Evolutionary conservation across 2,888 invertebrate species (phyloP), one percentile per base, ranked within the genome.

Genomic region (Ectemnius continuus): DNA sequence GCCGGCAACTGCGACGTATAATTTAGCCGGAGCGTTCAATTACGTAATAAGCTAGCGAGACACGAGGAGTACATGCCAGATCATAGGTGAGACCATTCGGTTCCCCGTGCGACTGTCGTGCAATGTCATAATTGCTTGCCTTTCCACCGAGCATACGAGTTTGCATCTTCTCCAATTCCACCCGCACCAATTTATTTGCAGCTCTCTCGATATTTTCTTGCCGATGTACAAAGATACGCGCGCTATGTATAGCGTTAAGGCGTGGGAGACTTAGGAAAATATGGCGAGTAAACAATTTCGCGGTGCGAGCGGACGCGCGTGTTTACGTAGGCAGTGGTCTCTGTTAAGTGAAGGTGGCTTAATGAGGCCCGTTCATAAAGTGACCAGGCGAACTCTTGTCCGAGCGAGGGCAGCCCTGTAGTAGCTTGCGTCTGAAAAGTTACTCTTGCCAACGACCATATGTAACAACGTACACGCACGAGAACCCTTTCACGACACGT

Each of bases 361-460:
- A 81, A 76, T 73, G 76, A 76, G 68, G 62, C 61, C 58, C 66
- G 70, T 74, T 67, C 61, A 59, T 56, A 70, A 78, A 81, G 76
- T 69, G 78, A 11, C 36, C 8, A 81, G 67, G 76, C 81, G 81
- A 73, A 78, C 77, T 68, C 72, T 70, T 70, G 73, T 58, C 62
- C 69, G 56, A 23, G 52, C 56, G 65, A 59, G 60, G 68, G 66
- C 73, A 61, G 67, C 64, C 64, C 36, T 64, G 73, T 48, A 67
- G 59, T 58, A 26, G 28, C 28, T 20, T 65, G 73, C 8, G 18
- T 20, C 68, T 81, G 74, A 74, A 81, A 81, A 81, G 73, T 81
- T 81, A 81, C 76, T 73, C 61, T 70, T 66, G 58, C 59, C 72
- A 75, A 75, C 76, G 81, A 76, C 58, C 81, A 69, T 81, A 81